Percentiles rank a stretch among this genome's conserved stretches.
These are phyloP conservation scores for Tokudaia tokunoshimensis DNA, from an alignment of 2,797 vertebrate genomes.

Conservation along the genomic window DNA sequence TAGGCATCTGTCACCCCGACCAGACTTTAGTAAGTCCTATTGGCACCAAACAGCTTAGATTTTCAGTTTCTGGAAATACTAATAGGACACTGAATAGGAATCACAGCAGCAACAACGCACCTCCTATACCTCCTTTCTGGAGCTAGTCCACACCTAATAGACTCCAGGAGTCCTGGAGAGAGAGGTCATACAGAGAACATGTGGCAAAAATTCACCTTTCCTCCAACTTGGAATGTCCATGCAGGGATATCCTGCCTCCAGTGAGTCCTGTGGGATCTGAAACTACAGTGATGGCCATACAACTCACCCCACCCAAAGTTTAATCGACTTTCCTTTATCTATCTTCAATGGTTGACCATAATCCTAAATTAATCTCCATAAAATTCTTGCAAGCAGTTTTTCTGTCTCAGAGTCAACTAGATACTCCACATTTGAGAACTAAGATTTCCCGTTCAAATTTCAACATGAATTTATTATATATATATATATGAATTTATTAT, in stretches of 20 bases:
- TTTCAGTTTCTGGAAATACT: not conserved
- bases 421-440: not conserved
- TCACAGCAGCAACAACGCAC: not conserved
- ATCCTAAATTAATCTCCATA: not conserved
- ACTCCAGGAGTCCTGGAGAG: not conserved
- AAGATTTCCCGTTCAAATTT: not conserved
- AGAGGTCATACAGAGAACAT: not conserved
- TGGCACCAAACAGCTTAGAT: not conserved
- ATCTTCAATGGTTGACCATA: not conserved
- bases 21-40: not conserved
- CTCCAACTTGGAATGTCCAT: not conserved
- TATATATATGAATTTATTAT: not conserved
- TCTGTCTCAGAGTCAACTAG: not conserved
- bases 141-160: not conserved
- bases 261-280: not conserved
- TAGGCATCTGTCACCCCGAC: no score
- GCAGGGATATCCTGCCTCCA: not conserved
- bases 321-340: not conserved
- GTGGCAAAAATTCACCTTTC: not conserved
- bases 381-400: not conserved
- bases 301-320: not conserved
- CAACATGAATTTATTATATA: not conserved
- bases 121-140: no score
- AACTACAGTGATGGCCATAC: not conserved
- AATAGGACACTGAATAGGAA: not conserved